Evolutionary conservation across 2,888 invertebrate genomes (phyloP).

Genomic region (Hirtodrosophila trivittata): DNA sequence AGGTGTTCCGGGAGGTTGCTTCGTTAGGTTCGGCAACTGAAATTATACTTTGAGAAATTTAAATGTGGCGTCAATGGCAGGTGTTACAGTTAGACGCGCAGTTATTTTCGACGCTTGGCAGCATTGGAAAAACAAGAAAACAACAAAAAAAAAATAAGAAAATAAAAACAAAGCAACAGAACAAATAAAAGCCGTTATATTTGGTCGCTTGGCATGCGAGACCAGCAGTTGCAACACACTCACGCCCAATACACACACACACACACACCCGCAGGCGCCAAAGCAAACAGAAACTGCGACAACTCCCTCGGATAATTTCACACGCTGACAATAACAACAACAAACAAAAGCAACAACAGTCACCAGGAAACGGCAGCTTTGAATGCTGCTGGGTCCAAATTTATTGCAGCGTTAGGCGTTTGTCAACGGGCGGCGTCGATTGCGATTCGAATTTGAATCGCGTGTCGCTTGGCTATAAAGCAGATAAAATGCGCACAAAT

Average conservation of each 20-base stretch:
- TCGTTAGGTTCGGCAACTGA: conserved; percentile 49
- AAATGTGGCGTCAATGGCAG: conserved; percentile 56
- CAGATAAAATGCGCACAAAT: conserved; percentile 58
- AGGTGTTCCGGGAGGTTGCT: conserved; percentile 52
- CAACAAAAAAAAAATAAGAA: conserved; percentile 2
- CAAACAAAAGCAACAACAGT: conserved; percentile 13
- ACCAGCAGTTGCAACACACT: conserved; percentile 20
- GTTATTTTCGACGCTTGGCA: conserved; percentile 34
- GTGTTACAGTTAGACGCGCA: conserved; percentile 62
- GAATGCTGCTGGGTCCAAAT: conserved; percentile 36
- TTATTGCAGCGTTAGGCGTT: conserved; percentile 41
- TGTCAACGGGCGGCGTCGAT: conserved; percentile 40
- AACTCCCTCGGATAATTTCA: conserved; percentile 53
- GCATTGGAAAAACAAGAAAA: conserved; percentile 21
- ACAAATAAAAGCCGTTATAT: conserved; percentile 7
- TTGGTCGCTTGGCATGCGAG: conserved; percentile 13
- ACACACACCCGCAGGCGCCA: conserved; percentile 58
- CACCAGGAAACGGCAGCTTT: conserved; percentile 15
- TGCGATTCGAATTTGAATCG: conserved; percentile 66
- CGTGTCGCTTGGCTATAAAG: conserved; percentile 70
- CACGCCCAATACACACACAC: not conserved
- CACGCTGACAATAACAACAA: conserved; percentile 51
- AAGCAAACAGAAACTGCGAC: conserved; percentile 17
- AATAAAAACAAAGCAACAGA: conserved; percentile 5
- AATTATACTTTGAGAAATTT: conserved; percentile 56